Evolutionary conservation across 2,888 invertebrate genomes (phyloP).

Genomic region (Eledone cirrhosa): DNA sequence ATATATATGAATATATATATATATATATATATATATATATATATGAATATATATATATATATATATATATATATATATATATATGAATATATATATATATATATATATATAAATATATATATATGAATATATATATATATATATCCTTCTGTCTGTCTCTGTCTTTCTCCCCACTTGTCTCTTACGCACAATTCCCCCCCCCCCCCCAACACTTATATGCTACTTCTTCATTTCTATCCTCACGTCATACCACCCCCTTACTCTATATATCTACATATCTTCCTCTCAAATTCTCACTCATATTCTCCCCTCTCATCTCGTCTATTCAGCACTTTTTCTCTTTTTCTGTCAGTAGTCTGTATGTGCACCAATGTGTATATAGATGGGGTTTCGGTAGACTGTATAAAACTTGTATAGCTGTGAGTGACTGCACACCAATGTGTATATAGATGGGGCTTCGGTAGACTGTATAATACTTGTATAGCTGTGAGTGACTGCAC

Average conservation of each 20-base stretch:
- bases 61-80: neutral
- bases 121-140: slow-evolving; percentile 1
- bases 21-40: neutral
- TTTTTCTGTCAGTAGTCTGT: neutral
- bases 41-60: neutral
- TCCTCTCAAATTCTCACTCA: neutral
- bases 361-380: neutral
- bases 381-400: too few species aligned
- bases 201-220: too few species aligned
- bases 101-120: neutral
- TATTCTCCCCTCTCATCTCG: neutral
- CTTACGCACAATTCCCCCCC: neutral
- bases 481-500: too few species aligned
- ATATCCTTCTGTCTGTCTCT: too few species aligned
- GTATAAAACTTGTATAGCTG: too few species aligned
- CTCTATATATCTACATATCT: neutral
- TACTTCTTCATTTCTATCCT: neutral
- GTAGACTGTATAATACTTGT: too few species aligned
- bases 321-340: neutral
- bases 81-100: neutral
- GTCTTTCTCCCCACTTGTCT: neutral
- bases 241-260: neutral
- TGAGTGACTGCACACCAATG: too few species aligned
- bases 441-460: too few species aligned
- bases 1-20: neutral